Conservation (phyloP, 2,797 vertebrate genomes). For the Takifugu ocellatus region DNA sequence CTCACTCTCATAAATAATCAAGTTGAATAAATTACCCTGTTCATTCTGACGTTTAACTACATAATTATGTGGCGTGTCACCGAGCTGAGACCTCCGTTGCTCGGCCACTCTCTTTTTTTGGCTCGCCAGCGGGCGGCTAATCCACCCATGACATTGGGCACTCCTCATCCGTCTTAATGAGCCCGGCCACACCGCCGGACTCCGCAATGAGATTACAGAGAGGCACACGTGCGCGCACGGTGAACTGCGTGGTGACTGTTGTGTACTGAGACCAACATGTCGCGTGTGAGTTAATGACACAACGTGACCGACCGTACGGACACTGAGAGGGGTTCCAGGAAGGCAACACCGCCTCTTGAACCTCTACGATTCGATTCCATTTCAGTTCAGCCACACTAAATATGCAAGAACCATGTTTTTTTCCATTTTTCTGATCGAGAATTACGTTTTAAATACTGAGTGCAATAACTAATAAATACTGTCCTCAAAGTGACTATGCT, state of each 20-base stretch:
- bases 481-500: too few species aligned
- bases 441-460: too few species aligned
- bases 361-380: too few species aligned
- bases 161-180: slow-evolving; percentile 77
- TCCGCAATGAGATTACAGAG: slow-evolving; percentile 59
- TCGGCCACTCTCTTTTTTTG: slow-evolving; percentile 40
- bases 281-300: too few species aligned
- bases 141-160: slow-evolving; percentile 70
- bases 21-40: slow-evolving; percentile 73
- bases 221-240: background rate
- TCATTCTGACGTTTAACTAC: slow-evolving; percentile 74
- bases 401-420: too few species aligned
- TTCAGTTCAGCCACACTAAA: too few species aligned
- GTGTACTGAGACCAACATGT: background rate
- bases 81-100: slow-evolving; percentile 44
- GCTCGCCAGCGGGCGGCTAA: slow-evolving; percentile 63
- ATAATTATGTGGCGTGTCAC: slow-evolving; percentile 61
- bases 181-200: slow-evolving; percentile 54
- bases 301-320: too few species aligned
- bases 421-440: too few species aligned
- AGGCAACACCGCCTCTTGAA: too few species aligned
- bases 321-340: too few species aligned
- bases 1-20: slow-evolving; percentile 66
- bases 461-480: too few species aligned
- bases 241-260: background rate